A percentile compares a stretch with the other conserved stretches of the same genome.
These are phyloP conservation scores for Drosophila multiciliata DNA, from an alignment of 2,888 invertebrate genomes.

Conservation along the genomic window DNA sequence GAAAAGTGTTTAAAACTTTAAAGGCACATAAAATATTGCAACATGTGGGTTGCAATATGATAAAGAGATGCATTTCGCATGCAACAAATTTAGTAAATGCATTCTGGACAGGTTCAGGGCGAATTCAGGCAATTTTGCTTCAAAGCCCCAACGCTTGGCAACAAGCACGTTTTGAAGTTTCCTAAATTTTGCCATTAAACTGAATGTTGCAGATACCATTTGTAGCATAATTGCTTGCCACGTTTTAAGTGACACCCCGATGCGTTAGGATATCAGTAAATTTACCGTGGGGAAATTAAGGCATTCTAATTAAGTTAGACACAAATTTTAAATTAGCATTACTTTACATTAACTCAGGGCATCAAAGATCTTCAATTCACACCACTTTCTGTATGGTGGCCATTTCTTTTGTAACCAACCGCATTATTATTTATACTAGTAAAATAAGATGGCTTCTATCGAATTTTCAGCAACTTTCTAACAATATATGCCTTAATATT, in stretches of 20 bases:
- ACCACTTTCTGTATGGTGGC: not conserved
- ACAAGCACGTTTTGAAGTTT: slow-evolving; percentile 64
- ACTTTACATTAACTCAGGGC: not conserved
- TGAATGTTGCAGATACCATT: slow-evolving; percentile 11
- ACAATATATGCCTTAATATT: slow-evolving; percentile 6
- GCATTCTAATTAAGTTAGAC: slow-evolving; percentile 8
- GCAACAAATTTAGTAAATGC: slow-evolving; percentile 31
- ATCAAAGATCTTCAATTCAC: not conserved
- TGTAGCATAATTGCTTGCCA: slow-evolving; percentile 2
- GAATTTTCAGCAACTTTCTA: slow-evolving; percentile 11
- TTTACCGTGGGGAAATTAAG: slow-evolving; percentile 46
- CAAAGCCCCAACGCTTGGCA: slow-evolving; percentile 47
- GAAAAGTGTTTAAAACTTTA: slow-evolving; percentile 33
- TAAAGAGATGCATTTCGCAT: slow-evolving; percentile 41
- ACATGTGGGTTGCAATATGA: not conserved
- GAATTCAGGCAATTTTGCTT: slow-evolving; percentile 47
- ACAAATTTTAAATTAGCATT: not conserved
- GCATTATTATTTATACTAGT: not conserved
- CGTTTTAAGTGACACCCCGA: slow-evolving; percentile 24
- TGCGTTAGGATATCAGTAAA: slow-evolving; percentile 44
- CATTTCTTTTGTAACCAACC: not conserved
- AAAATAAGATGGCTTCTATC: slow-evolving; percentile 18
- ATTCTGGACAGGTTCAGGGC: slow-evolving; percentile 13
- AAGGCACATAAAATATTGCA: slow-evolving; percentile 26
- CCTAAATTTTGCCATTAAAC: slow-evolving; percentile 52